These are phyloP conservation scores for Heterodera filipjevi DNA, from an alignment of 2,888 invertebrate genomes.

Conservation along the genomic window DNA sequence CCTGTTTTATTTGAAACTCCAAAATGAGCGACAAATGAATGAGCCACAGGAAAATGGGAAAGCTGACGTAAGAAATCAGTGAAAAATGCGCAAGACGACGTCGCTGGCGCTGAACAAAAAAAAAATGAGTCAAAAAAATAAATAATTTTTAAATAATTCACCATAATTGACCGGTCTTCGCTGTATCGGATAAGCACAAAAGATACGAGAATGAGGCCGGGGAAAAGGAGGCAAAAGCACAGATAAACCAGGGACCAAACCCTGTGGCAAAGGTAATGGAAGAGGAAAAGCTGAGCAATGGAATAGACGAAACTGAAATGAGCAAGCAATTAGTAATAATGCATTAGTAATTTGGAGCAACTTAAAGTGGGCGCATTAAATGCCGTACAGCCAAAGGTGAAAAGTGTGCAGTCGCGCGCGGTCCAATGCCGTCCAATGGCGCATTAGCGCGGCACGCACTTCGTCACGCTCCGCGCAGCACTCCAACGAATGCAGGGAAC, in stretches of 20 bases:
- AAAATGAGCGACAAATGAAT: slow-evolving; percentile 57
- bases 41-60: slow-evolving; percentile 62
- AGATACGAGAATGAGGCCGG: slow-evolving; percentile 44
- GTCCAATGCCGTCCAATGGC: slow-evolving; percentile 62
- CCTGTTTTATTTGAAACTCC: slow-evolving; percentile 44
- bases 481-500: slow-evolving; percentile 15
- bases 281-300: slow-evolving; percentile 58
- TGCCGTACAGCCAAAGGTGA: no score
- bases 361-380: no score
- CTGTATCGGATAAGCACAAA: slow-evolving; percentile 50
- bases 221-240: slow-evolving; percentile 44
- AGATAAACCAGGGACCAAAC: slow-evolving; percentile 44
- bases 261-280: slow-evolving; percentile 56
- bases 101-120: slow-evolving; percentile 35
- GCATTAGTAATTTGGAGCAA: no score
- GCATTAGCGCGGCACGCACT: slow-evolving; percentile 58
- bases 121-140: no score
- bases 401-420: slow-evolving; percentile 49
- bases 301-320: slow-evolving; percentile 48
- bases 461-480: slow-evolving; percentile 38
- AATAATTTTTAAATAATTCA: neutral
- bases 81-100: slow-evolving; percentile 51
- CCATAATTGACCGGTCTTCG: slow-evolving; percentile 15
- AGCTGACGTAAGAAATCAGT: slow-evolving; percentile 51
- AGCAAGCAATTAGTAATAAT: no score